Base-by-base conservation (phyloP, 2,797 vertebrate genomes). In the Buceros bicornis region DNA sequence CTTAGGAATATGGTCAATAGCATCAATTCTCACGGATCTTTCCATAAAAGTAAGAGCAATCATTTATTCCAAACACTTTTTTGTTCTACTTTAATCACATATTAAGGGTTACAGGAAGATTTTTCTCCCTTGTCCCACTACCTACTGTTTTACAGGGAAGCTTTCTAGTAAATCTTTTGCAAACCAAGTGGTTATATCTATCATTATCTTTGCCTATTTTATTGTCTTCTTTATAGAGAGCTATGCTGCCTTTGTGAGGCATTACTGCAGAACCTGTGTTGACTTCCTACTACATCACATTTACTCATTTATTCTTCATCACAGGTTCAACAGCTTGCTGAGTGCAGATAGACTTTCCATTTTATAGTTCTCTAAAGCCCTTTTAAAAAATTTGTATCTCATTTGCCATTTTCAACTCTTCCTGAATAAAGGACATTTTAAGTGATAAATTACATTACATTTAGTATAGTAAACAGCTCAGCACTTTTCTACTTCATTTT, bases 341-440 rank as follows among this genome's bases (percentile, higher is more conserved):
- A 80, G 26, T 77, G 35, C 7, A 73, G 67, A 62, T 66, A 62
- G 37, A 78, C 53, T 80, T 86, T 43, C 16, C 11, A 58, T 90
- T 90, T 94, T 7, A 66, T 51, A 88, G 24, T 62, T 70, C 61
- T 93, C 22, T 26, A 77, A 88, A 95, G 15, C 5, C 28, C 57
- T 90, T 90, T 93, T 42, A 66, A 92, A 93, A 93, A 73, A 62
- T 40, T 60, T 70, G 47, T 67, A 35, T 81, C 13, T 3, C 48
- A 40, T 71, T 90, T 92, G 48, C 64, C 73, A 73, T 96, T 95
- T 96, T 89, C 65, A 90, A 31, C 37, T 88, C 33, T 60, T 81
- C 20, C 4, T 0, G 3, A 77, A 62, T 18, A 78, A 93, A 86
- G 35, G 53, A 70, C 53, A 62, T 92, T 78, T 82, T 71, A 86